phyloP scores from a whole-genome alignment of 2,888 invertebrate genomes.

The Drosophila monieri region DNA sequence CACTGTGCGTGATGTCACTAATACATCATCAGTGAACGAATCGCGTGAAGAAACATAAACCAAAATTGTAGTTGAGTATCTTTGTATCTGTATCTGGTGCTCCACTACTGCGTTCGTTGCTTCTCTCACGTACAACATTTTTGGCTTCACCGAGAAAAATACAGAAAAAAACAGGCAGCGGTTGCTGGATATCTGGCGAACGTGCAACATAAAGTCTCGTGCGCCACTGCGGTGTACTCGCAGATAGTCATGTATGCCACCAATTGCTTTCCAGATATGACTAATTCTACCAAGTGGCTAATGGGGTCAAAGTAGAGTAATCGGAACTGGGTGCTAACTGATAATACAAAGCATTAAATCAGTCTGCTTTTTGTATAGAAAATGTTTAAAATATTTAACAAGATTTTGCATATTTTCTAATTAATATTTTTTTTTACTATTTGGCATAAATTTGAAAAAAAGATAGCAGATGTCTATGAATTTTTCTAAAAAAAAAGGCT shows the following conservation, averaged over 20 bases:
- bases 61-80: conserved; percentile 55
- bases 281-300: conserved; percentile 38
- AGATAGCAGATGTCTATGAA: neutral
- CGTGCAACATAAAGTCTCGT: conserved; percentile 68
- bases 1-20: conserved; percentile 42
- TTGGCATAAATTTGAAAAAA: neutral
- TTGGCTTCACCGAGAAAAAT: conserved; percentile 16
- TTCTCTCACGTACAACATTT: conserved; percentile 62
- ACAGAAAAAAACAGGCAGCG: neutral
- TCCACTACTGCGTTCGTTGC: conserved; percentile 58
- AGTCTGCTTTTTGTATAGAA: neutral
- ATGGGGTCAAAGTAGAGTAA: conserved; percentile 53
- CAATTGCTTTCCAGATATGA: conserved; percentile 24
- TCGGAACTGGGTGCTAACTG: conserved; percentile 30
- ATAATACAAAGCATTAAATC: neutral
- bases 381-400: neutral
- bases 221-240: conserved; percentile 61
- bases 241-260: conserved; percentile 72
- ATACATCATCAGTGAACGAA: conserved; percentile 47
- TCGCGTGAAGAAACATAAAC: conserved; percentile 53
- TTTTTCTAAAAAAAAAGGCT: neutral
- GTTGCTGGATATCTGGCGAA: conserved; percentile 18
- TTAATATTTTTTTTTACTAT: neutral
- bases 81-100: conserved; percentile 26
- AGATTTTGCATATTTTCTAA: neutral